Conservation (phyloP, 2,888 invertebrate species). For the Formica aserva region DNA sequence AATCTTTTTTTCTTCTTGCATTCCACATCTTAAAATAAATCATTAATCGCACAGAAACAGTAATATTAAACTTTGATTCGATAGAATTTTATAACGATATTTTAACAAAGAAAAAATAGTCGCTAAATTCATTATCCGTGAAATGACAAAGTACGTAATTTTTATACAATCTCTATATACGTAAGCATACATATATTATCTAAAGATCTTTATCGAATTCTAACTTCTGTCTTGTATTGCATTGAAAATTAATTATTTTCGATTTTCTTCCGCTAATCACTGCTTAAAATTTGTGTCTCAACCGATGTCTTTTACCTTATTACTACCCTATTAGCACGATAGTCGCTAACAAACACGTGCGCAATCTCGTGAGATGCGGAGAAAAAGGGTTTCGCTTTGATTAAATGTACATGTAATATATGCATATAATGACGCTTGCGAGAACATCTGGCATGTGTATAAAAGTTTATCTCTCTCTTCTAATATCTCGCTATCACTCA, state of each 20-base stretch:
- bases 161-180: not conserved
- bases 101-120: not conserved
- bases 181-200: not conserved
- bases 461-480: constrained; percentile 50
- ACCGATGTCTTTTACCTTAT: constrained; percentile 33
- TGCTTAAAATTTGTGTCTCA: not conserved
- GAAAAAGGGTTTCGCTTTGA: constrained; percentile 43
- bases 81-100: not conserved
- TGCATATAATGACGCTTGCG: constrained; percentile 30
- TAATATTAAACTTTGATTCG: not conserved
- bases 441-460: constrained; percentile 57
- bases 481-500: constrained; percentile 29
- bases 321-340: not conserved
- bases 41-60: not conserved
- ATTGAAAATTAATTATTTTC: constrained; percentile 12
- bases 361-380: constrained; percentile 1
- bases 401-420: constrained; percentile 49
- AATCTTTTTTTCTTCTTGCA: not conserved
- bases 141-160: constrained; percentile 1
- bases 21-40: not conserved
- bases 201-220: not conserved
- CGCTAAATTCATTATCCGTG: not conserved
- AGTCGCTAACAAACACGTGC: not conserved
- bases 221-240: not conserved
- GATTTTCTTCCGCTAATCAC: not conserved